Conservation (phyloP, 2,797 vertebrate genomes). For the Siniperca obscura region DNA sequence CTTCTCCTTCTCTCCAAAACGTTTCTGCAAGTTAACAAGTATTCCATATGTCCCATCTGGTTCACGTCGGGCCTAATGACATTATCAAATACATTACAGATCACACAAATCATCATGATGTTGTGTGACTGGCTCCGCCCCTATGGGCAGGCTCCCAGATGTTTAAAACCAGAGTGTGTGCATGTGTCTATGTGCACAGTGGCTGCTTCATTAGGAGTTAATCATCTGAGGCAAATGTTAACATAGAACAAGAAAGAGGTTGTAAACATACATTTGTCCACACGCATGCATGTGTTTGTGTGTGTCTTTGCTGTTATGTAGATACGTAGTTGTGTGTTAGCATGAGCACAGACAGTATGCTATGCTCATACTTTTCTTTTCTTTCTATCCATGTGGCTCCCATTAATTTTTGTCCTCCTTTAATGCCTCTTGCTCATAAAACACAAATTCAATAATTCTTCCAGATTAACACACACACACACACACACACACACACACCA, state of each 20-base stretch:
- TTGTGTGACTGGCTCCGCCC: slow-evolving; percentile 64
- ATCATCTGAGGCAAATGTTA: slow-evolving; percentile 42
- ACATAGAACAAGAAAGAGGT: slow-evolving; percentile 9
- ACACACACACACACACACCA: slow-evolving; percentile 7
- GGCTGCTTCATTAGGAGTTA: slow-evolving; percentile 32
- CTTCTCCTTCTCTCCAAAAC: slow-evolving; percentile 27
- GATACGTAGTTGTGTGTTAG: background rate
- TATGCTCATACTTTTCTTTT: slow-evolving; percentile 4
- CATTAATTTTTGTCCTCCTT: slow-evolving; percentile 49
- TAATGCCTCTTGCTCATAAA: slow-evolving; percentile 52
- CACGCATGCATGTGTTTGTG: background rate
- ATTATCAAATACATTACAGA: slow-evolving; percentile 79
- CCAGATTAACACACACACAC: slow-evolving; percentile 33
- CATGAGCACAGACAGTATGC: background rate
- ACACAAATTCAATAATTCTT: slow-evolving; percentile 58
- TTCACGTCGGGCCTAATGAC: slow-evolving; percentile 63
- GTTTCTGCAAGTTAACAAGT: slow-evolving; percentile 52
- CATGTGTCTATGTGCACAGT: slow-evolving; percentile 22
- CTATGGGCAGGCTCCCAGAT: slow-evolving; percentile 56
- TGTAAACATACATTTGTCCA: slow-evolving; percentile 19
- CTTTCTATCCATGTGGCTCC: slow-evolving; percentile 42
- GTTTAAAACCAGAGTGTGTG: slow-evolving; percentile 42
- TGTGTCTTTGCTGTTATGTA: background rate
- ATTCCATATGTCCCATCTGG: slow-evolving; percentile 77
- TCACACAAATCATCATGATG: slow-evolving; percentile 76